A percentile compares a stretch with the other conserved stretches of the same genome.
phyloP scores from a whole-genome alignment of 2,113 vertebrate genomes.

The Plestiodon gilberti region DNA sequence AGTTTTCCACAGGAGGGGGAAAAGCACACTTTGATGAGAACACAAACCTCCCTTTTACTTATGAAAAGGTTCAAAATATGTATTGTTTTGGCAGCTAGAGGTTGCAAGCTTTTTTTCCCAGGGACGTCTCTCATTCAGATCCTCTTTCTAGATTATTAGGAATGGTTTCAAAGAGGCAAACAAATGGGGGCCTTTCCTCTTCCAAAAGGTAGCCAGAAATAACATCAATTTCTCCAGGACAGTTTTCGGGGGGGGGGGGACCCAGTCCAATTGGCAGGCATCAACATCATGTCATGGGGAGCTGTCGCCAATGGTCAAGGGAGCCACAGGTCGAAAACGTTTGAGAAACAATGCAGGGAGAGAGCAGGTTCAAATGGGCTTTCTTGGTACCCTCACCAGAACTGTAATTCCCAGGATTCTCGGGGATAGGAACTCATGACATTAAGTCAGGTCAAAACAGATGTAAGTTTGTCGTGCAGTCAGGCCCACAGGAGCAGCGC shows the following conservation, averaged over 20 bases:
- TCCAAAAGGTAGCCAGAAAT: not conserved
- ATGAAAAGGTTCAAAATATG: conserved; percentile 51
- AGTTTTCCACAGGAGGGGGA: conserved; percentile 10
- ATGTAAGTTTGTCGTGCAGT: no score
- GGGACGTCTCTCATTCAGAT: not conserved
- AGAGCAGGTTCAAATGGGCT: no score
- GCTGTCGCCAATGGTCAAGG: no score
- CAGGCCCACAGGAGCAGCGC: no score
- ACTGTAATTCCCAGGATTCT: no score
- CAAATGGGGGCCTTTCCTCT: not conserved
- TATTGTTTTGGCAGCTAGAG: conserved; percentile 19
- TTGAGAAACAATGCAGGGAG: no score
- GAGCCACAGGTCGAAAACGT: no score
- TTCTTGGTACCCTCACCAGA: not conserved
- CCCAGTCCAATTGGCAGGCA: no score
- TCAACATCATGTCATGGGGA: no score
- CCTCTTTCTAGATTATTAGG: not conserved
- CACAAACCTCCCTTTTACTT: conserved; percentile 26
- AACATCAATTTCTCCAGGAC: no score
- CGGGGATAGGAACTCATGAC: no score
- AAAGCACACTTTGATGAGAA: conserved; percentile 67
- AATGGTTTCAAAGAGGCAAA: not conserved
- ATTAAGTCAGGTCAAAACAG: no score
- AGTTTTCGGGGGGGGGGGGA: not conserved
- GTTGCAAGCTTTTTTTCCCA: conserved; percentile 6